Conservation (phyloP, 2,888 invertebrate species). For the Hemaris fuciformis region DNA sequence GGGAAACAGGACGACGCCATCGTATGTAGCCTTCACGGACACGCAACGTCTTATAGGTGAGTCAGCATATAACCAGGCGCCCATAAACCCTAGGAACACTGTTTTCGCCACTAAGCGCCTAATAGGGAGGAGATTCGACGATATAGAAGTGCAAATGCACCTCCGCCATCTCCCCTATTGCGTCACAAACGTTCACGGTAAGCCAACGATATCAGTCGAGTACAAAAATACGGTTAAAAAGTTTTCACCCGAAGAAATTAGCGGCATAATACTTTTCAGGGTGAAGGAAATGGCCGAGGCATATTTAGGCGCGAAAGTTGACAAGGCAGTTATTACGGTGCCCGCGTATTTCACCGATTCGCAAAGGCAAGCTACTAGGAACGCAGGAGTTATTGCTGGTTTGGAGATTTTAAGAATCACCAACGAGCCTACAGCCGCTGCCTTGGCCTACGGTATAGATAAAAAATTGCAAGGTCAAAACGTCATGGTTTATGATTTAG, state of each 20-base stretch:
- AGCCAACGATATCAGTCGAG: constrained; percentile 54
- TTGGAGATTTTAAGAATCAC: constrained; percentile 56
- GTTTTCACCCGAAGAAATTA: constrained; percentile 63
- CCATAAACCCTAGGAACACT: constrained; percentile 55
- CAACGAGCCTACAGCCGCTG: constrained; percentile 65
- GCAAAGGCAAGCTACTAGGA: constrained; percentile 58
- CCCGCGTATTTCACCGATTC: constrained; percentile 64
- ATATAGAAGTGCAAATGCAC: constrained; percentile 57
- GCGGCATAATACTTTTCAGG: constrained; percentile 59
- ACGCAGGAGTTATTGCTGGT: constrained; percentile 57
- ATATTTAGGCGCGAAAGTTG: constrained; percentile 48
- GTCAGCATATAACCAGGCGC: constrained; percentile 56
- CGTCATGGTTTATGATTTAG: constrained; percentile 60
- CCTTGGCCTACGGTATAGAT: constrained; percentile 57
- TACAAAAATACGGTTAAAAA: constrained; percentile 46
- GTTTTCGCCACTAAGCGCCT: constrained; percentile 60
- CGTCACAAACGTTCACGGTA: constrained; percentile 55
- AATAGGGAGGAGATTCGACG: constrained; percentile 58
- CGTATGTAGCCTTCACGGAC: constrained; percentile 58
- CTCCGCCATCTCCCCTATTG: constrained; percentile 55
- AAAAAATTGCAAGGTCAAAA: constrained; percentile 43
- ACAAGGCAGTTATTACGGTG: constrained; percentile 63
- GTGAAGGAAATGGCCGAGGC: constrained; percentile 60
- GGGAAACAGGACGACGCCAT: constrained; percentile 59
- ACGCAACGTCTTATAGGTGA: constrained; percentile 58